phyloP scores from a whole-genome alignment of 2,113 vertebrate species.

The Chlamydotis undulata region DNA sequence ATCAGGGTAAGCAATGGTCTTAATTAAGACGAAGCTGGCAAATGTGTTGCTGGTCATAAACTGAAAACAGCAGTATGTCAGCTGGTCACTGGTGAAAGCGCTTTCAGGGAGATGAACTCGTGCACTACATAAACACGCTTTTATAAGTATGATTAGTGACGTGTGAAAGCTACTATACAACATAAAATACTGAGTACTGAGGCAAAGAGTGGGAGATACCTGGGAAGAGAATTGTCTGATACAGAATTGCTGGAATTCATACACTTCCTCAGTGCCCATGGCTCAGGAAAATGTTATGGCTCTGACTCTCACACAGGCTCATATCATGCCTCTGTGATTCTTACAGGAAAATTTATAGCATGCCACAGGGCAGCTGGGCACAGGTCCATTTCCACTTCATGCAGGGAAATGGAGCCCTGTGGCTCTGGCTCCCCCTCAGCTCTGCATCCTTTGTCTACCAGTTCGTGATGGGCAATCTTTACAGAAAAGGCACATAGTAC shows the following conservation, averaged over 20 bases:
- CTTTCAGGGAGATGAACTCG: not conserved
- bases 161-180: not conserved
- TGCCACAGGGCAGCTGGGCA: not conserved
- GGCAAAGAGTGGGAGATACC: not conserved
- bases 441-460: not conserved
- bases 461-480: not conserved
- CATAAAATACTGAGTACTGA: not conserved
- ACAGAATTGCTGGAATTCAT: not conserved
- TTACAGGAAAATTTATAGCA: not conserved
- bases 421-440: not conserved
- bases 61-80: not conserved
- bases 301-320: not conserved
- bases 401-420: not conserved
- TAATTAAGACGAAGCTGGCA: not conserved
- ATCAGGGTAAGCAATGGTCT: not conserved
- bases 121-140: fast-evolving
- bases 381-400: not conserved
- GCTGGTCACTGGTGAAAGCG: not conserved
- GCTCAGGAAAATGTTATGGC: not conserved
- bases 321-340: fast-evolving
- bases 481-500: not conserved
- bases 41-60: not conserved
- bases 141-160: not conserved
- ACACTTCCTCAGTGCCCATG: not conserved
- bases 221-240: not conserved